phyloP scores from a whole-genome alignment of 2,797 vertebrate genomes.

The Buphagus erythrorhynchus region DNA sequence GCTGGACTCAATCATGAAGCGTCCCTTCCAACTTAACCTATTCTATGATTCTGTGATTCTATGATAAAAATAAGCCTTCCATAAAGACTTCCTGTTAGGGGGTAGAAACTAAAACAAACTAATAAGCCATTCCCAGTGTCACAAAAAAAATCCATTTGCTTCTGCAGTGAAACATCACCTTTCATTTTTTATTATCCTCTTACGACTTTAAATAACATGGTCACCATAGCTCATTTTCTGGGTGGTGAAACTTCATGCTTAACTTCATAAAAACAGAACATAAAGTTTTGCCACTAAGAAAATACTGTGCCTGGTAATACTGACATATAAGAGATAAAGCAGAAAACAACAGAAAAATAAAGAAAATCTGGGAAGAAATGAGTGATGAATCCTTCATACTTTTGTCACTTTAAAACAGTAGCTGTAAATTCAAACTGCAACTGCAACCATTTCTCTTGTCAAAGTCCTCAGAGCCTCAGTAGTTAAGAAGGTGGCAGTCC shows the following conservation, averaged over 20 bases:
- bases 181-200: conserved; percentile 9
- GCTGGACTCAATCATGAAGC: fast-evolving
- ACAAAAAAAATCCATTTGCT: neutral
- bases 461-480: neutral
- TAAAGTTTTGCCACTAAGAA: neutral
- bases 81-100: neutral
- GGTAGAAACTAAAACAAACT: neutral
- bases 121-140: neutral
- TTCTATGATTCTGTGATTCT: neutral
- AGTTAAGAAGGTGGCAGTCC: neutral
- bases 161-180: neutral
- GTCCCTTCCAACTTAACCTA: neutral
- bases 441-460: neutral
- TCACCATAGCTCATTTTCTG: neutral
- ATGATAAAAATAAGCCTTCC: neutral
- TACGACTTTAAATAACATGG: neutral
- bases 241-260: neutral
- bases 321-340: neutral
- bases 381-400: neutral
- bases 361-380: neutral
- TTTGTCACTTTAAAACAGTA: neutral
- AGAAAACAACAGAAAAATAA: neutral
- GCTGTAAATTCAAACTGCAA: neutral
- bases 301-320: neutral
- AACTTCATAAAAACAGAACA: conserved; percentile 9